phyloP scores from a whole-genome alignment of 1,140 invertebrate genomes.

The Heliconius melpomene region DNA sequence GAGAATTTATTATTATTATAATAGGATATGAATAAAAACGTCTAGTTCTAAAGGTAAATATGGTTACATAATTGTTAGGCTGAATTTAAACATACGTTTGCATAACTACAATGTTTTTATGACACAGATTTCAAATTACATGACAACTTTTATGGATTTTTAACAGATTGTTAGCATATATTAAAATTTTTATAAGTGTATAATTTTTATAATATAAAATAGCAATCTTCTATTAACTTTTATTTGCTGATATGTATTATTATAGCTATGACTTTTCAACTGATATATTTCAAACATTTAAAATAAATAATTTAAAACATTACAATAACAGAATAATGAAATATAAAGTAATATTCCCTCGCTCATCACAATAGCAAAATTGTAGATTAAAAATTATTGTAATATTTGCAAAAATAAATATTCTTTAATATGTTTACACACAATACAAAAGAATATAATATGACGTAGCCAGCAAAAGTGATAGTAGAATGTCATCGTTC shows the following conservation, averaged over 20 bases:
- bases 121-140: conserved; percentile 13
- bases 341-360: neutral
- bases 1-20: conserved; percentile 32
- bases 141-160: conserved; percentile 4
- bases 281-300: neutral
- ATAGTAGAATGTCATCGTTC: conserved; percentile 21
- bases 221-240: neutral
- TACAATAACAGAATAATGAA: neutral
- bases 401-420: neutral
- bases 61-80: conserved; percentile 27
- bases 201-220: neutral
- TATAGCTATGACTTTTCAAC: neutral
- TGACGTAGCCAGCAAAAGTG: conserved; percentile 13
- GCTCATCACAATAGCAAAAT: neutral
- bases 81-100: conserved; percentile 9
- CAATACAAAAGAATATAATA: neutral
- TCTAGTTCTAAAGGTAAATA: conserved; percentile 25
- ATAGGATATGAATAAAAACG: conserved; percentile 32
- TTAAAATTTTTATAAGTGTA: neutral
- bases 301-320: too few species aligned
- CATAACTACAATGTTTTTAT: conserved; percentile 15
- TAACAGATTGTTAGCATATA: neutral
- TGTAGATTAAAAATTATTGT: neutral
- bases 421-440: neutral
- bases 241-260: neutral